These are phyloP conservation scores for Seriola rivoliana DNA, from an alignment of 2,113 vertebrate genomes.

Conservation along the genomic window DNA sequence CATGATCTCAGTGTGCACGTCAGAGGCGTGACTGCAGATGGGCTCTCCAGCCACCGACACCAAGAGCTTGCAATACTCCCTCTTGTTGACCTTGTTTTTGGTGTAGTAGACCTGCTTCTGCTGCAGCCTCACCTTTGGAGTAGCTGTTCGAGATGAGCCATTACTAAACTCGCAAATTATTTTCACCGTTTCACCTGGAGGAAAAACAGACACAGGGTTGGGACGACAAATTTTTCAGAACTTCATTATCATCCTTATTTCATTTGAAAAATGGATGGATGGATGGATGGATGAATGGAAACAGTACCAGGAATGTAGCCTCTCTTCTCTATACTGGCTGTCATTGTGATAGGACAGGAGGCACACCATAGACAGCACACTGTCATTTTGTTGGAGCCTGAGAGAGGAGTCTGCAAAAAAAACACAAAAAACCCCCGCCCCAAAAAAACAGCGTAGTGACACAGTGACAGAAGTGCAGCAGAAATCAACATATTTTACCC, in stretches of 20 bases:
- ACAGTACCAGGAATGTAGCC: conserved; percentile 63
- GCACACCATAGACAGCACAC: conserved; percentile 65
- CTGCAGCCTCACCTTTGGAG: conserved; percentile 45
- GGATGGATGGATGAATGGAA: background rate
- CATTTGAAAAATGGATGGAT: background rate
- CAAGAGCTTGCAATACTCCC: accelerated
- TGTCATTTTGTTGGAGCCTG: conserved; percentile 54
- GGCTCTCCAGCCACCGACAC: background rate
- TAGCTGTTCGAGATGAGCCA: conserved; percentile 41
- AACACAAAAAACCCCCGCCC: background rate
- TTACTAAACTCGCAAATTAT: conserved; percentile 64
- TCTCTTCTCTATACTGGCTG: conserved; percentile 49
- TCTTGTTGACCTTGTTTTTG: accelerated
- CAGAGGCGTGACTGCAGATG: conserved; percentile 4
- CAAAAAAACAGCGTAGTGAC: background rate
- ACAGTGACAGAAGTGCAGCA: background rate
- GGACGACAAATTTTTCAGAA: background rate
- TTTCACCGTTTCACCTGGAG: conserved; percentile 67
- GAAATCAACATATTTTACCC: background rate
- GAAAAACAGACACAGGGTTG: background rate
- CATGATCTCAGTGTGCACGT: conserved; percentile 33
- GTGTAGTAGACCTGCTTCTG: conserved; percentile 60
- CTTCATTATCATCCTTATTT: background rate
- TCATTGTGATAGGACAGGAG: conserved; percentile 50
- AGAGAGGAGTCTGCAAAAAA: conserved; percentile 60